Conservation (phyloP, 2,888 invertebrate genomes). For the Tipula unca region DNA sequence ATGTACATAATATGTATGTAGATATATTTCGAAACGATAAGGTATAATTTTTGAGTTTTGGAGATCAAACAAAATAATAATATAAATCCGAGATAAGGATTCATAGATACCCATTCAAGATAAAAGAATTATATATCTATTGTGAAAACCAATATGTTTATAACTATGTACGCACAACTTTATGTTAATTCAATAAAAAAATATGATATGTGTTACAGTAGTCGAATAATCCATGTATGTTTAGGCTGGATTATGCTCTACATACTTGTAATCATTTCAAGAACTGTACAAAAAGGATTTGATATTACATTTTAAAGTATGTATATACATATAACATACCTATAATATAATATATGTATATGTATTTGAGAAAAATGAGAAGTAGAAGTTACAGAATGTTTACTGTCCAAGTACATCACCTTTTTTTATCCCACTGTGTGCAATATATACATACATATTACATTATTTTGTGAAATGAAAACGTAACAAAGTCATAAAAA, state of each 20-base stretch:
- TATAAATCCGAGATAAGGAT: not conserved
- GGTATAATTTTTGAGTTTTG: not conserved
- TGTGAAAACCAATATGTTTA: not conserved
- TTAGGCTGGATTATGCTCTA: not conserved
- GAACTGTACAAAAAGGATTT: not conserved
- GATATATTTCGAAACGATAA: not conserved
- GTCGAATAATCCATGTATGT: not conserved
- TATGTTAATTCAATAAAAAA: not conserved
- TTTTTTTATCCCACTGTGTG: not conserved
- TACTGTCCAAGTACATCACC: not conserved
- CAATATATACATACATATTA: not conserved
- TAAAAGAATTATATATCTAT: not conserved
- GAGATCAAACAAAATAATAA: constrained; percentile 8
- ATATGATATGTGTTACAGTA: not conserved
- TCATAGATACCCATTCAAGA: not conserved
- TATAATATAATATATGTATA: not conserved
- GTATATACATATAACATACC: not conserved
- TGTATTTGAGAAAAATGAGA: not conserved
- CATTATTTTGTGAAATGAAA: no score
- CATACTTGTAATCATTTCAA: not conserved
- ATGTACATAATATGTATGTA: not conserved
- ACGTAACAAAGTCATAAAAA: not conserved
- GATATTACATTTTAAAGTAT: not conserved
- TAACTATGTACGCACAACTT: not conserved
- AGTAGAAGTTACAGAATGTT: not conserved